phyloP scores from a whole-genome alignment of 30 jellyfish, hydroid and myxozoan genomes.

The Chrysaora quinquecirrha region DNA sequence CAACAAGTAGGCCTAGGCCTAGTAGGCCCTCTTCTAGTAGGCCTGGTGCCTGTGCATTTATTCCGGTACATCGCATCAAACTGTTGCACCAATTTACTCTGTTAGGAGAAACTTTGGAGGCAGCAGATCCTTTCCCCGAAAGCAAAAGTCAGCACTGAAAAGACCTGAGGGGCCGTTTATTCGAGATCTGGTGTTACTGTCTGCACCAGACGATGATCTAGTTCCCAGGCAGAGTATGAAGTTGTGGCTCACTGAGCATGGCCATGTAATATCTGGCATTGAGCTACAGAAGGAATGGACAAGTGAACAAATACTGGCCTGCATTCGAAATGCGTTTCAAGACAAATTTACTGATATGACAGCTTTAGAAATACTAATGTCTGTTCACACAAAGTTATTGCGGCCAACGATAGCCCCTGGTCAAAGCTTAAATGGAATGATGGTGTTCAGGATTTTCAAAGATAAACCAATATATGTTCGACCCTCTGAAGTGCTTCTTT shows the following conservation, averaged over 20 bases:
- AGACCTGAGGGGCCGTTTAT: neutral
- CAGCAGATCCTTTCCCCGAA: too few relatives aligned
- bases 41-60: too few relatives aligned
- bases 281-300: conserved; percentile 23
- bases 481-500: too few relatives aligned
- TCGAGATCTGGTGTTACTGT: conserved; percentile 11
- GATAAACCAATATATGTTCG: conserved; percentile 8
- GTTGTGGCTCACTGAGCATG: conserved; percentile 4
- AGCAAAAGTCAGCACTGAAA: neutral
- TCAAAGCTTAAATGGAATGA: conserved; percentile 7
- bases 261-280: conserved; percentile 1
- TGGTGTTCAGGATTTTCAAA: conserved; percentile 13
- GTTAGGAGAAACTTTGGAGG: too few relatives aligned
- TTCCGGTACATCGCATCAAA: too few relatives aligned
- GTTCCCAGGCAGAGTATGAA: conserved; percentile 12
- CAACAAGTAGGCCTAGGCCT: too few relatives aligned
- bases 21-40: too few relatives aligned
- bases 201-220: conserved; percentile 11
- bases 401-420: conserved; percentile 25
- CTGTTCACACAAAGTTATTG: conserved; percentile 20
- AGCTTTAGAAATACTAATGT: neutral
- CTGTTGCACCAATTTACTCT: too few relatives aligned
- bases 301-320: neutral
- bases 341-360: neutral
- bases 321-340: neutral